Base-by-base conservation (phyloP, 1,140 invertebrate species). In the Megalonaias nervosa region DNA sequence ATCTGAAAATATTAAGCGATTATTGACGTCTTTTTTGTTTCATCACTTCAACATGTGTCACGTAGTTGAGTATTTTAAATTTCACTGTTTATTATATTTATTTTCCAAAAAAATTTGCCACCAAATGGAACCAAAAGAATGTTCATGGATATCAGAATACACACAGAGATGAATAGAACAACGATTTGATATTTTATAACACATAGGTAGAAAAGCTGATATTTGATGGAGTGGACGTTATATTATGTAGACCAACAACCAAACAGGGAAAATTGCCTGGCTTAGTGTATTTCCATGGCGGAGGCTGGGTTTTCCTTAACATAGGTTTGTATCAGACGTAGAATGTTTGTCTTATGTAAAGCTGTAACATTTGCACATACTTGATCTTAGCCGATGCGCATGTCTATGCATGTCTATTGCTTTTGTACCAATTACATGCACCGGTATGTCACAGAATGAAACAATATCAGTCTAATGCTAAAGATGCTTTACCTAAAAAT, bases 281-380 rank as follows among this genome's bases (percentile, higher is more conserved):
- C n/a, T 38, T 83, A 23, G 26, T 83, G 14, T 83, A 70, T 61
- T 71, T 75, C 23, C 82, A 81, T 69, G 79, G 79, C 13, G 82
- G 82, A 21, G 80, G 82, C 12, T 83, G 79, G 79, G 65, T 62
- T 9, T 23, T 74, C 0, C n/a, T 73, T 2, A 74, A 60, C 26
- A 64, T 71, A n/a, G 74, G 82, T 81, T 68, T 71, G 60, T 55
- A 61, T 16, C 64, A 59, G n/a, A 57, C 60, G 0, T 55, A 57
- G 15, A 9, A 17, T 56, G 16, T 61, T 11, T 48, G 38, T 48
- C 38, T 19, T 31, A 17, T 67, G 38, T 17, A 19, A 64, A 17
- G 21, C 17, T 71, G 55, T 58, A 56, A 21, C 31, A 19, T 31
- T 9, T 19, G 9, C 19, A n/a, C n/a, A 56, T n/a, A 11, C 9